These are phyloP conservation scores for Ellobius talpinus DNA, from an alignment of 2,113 vertebrate genomes.

Conservation along the genomic window DNA sequence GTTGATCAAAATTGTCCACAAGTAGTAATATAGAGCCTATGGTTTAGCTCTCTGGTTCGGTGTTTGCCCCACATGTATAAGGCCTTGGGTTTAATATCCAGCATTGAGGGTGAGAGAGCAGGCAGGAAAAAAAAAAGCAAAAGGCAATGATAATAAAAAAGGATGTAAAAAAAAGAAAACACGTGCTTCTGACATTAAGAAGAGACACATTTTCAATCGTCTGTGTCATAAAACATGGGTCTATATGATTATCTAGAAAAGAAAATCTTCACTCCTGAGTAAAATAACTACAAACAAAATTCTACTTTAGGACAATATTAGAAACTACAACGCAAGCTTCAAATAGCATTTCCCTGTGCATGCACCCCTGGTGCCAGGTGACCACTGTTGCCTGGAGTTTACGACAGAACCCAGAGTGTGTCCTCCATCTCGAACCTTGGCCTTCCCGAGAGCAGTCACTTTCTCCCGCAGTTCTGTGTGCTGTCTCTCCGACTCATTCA, in stretches of 20 bases:
- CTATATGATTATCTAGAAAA: neutral
- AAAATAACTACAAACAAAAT: neutral
- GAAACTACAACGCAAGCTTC: neutral
- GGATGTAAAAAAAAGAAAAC: neutral
- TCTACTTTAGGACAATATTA: neutral
- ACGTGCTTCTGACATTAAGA: neutral
- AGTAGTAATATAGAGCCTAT: neutral
- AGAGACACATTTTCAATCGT: neutral
- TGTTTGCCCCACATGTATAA: neutral
- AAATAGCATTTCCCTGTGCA: rapidly evolving
- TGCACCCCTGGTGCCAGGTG: rapidly evolving
- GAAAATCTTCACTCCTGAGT: neutral
- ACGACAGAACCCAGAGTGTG: rapidly evolving
- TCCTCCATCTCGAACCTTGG: conserved; percentile 89
- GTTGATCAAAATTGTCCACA: neutral
- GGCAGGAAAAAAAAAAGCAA: neutral
- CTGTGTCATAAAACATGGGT: neutral
- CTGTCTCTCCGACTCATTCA: conserved; percentile 90
- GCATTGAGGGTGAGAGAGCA: neutral
- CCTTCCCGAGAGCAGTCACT: conserved; percentile 92
- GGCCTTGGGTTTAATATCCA: neutral
- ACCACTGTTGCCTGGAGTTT: neutral
- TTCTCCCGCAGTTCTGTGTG: conserved; percentile 95
- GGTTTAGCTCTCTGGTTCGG: neutral
- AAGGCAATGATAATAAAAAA: neutral